Evolutionary conservation across 1,140 invertebrate genomes (phyloP).

Genomic region (Drosophila lacteicornis): DNA sequence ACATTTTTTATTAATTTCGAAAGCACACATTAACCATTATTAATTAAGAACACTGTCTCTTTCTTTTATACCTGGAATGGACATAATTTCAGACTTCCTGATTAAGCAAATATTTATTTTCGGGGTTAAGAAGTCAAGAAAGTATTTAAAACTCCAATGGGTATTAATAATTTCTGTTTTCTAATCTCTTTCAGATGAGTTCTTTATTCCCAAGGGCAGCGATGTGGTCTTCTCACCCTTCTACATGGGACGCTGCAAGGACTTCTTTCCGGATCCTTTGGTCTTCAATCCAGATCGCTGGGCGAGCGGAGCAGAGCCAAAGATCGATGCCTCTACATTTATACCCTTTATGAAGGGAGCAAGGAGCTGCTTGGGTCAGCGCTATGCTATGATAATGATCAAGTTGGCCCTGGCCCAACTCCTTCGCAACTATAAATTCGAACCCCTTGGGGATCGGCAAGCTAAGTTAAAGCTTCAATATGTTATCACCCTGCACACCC

Average conservation of each 20-base stretch:
- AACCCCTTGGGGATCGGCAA: constrained; percentile 56
- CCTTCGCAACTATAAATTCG: constrained; percentile 70
- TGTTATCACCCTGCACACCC: constrained; percentile 59
- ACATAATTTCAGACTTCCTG: too few relatives aligned
- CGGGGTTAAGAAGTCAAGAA: too few relatives aligned
- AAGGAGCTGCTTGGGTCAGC: constrained; percentile 89
- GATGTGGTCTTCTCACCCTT: constrained; percentile 64
- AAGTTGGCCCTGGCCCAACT: constrained; percentile 67
- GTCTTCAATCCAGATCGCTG: constrained; percentile 92
- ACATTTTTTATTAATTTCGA: too few relatives aligned
- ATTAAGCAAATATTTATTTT: too few relatives aligned
- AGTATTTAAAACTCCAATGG: background rate
- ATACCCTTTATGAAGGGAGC: constrained; percentile 89
- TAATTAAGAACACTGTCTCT: too few relatives aligned
- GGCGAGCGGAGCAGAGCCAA: constrained; percentile 68
- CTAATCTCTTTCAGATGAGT: constrained; percentile 38
- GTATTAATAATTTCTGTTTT: background rate
- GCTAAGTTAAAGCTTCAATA: constrained; percentile 53
- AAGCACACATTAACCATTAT: too few relatives aligned
- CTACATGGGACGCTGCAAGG: constrained; percentile 69
- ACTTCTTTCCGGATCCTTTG: constrained; percentile 89
- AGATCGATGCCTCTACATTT: constrained; percentile 86
- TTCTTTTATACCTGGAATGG: too few relatives aligned
- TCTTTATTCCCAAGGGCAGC: constrained; percentile 65
- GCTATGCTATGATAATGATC: constrained; percentile 76